Base-by-base conservation (phyloP, 2,797 vertebrate species). In the Naso thynnoides region DNA sequence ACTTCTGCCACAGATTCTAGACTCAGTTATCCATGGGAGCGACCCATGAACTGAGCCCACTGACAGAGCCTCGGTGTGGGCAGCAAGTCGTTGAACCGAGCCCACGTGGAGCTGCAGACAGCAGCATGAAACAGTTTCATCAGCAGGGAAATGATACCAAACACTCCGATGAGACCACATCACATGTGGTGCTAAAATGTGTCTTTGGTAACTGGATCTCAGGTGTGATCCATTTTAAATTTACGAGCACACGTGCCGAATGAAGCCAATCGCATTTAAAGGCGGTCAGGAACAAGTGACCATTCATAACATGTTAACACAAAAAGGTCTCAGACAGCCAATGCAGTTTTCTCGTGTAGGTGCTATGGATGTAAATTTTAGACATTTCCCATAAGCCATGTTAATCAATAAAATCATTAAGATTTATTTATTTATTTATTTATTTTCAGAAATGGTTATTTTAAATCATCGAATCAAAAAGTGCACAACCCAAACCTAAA, bases 41-140 rank as follows among this genome's bases (percentile, higher is more conserved):
- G 64, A 75, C 29, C 73, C 68, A 78, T 66, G 61, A 71, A 72
- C 56, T 44, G 71, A 73, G 60, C 59, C 74, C 72, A 64, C 50
- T 41, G 71, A 47, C 16, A 39, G 67, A 80, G 57, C 56, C 62
- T 55, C 44, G 47, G 60, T 66, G 56, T 69, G 60, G 76, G 66
- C 18, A 41, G 21, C 45, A 60, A 39, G 68, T 62, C 70, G 42
- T 16, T 16, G 44, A 59, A 64, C 38, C 10, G 14, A 45, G 19
- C 50, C 69, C 59, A 11, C 0, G 1, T 19, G 36, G 48, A 55
- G 26, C 73, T 60, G 45, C 64, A 36, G 39, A 54, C 9, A 18
- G 24, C 57, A 70, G 29, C 38, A 29, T 67, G 8, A 47, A 62
- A 52, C 59, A 15, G 27, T 70, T 70, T 53, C 11, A 61, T 56